Base-by-base conservation (phyloP, 2,113 vertebrate species). In the Oxyruncus cristatus region DNA sequence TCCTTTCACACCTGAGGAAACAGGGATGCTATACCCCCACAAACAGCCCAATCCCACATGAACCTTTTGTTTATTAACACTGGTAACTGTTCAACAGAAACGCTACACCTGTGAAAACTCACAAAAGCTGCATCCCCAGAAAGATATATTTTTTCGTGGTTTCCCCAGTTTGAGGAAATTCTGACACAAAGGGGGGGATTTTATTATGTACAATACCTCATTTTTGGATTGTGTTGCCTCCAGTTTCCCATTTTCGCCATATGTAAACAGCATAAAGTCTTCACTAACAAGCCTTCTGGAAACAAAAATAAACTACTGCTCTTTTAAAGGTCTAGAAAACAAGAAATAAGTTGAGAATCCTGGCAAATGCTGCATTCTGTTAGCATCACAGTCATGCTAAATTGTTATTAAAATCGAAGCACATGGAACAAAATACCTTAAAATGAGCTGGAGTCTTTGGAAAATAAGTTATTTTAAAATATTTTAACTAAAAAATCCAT, bases 221-320 rank as follows among this genome's bases (percentile, higher is more conserved):
- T 5, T 68, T 92, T 95, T 78, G 68, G 94, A 50, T 41, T 53
- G 90, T 22, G 86, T 90, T 52, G 80, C 42, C 47, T 96, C 63
- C 85, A 97, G 71, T 92, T 96, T 95, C 41, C 93, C 96, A 68
- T 96, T 85, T 92, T 95, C 20, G 17, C 90, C 93, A 49, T 97
- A 98, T 2, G 93, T 97, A 82, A 96, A 96, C n/a, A 96, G 81
- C 46, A 71, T 66, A 66, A 98, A 98, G 70, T 97, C 81, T 35
- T 96, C 87, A 8, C 96, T 94, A 53, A 98, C 35, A 79, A 98
- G 96, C 46, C 97, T 91, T 92, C 98, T 98, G 92, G 41, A 96
- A 96, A 92, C 32, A 88, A 92, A 96, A 94, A 95, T 24, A 85
- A 88, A 52, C 42, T 44, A 72, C 33, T 62, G 91, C 24, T 94